A percentile compares a stretch with the other conserved stretches of the same genome.
Conservation (phyloP, 2,113 vertebrate species). For the Sander vitreus region DNA sequence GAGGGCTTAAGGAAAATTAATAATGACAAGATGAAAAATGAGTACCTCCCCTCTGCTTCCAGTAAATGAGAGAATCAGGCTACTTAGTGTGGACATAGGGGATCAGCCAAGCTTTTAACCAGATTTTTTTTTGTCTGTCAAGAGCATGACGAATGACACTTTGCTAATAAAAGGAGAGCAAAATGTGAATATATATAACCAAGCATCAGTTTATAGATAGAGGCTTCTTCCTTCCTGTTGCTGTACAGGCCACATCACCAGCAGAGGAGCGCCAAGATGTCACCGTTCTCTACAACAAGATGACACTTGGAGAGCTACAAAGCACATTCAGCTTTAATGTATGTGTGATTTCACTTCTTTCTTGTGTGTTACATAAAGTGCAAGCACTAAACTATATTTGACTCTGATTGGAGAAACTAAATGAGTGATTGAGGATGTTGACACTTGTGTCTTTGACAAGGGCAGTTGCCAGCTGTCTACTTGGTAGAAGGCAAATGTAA, state of each 20-base stretch:
- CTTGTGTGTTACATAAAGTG: background rate
- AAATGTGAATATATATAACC: constrained; percentile 33
- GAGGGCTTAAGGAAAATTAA: constrained; percentile 21
- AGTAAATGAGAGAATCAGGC: constrained; percentile 24
- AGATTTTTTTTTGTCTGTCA: constrained; percentile 33
- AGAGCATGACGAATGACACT: constrained; percentile 25
- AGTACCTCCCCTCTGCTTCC: constrained; percentile 12
- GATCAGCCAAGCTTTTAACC: constrained; percentile 20
- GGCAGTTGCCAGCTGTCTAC: background rate
- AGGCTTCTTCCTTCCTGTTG: constrained; percentile 14
- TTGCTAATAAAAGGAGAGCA: constrained; percentile 25
- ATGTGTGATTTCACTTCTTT: constrained; percentile 67
- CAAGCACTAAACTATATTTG: background rate
- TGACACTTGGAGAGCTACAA: constrained; percentile 90
- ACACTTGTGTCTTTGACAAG: background rate
- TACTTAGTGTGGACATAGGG: constrained; percentile 4
- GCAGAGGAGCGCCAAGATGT: constrained; percentile 95
- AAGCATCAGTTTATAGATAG: constrained; percentile 9
- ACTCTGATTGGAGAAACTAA: background rate
- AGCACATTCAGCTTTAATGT: constrained; percentile 89
- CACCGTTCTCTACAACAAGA: constrained; percentile 94
- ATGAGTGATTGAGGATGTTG: background rate
- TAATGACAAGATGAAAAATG: constrained; percentile 55
- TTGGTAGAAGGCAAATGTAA: too few relatives aligned
- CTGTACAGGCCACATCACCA: constrained; percentile 89